These are phyloP conservation scores for Ypsolopha sequella DNA, from an alignment of 2,888 invertebrate species.

Conservation along the genomic window DNA sequence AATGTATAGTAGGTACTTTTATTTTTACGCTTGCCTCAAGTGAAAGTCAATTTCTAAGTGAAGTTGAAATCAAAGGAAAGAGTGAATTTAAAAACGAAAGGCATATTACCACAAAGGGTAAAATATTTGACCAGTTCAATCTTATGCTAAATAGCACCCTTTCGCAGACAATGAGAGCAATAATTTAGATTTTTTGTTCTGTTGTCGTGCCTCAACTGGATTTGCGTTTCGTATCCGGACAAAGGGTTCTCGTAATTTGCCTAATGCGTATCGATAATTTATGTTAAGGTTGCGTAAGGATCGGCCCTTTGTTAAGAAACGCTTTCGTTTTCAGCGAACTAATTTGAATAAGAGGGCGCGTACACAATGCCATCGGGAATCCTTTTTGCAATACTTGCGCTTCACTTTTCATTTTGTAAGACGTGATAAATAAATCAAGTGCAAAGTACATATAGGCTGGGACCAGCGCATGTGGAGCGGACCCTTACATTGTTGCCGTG, in stretches of 20 bases:
- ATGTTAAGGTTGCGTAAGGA: slow-evolving; percentile 55
- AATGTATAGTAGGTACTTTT: slow-evolving; percentile 2
- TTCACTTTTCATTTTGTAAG: slow-evolving; percentile 66
- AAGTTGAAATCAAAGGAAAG: slow-evolving; percentile 1
- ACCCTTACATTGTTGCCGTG: slow-evolving; percentile 41
- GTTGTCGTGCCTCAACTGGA: slow-evolving; percentile 31
- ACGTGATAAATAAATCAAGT: slow-evolving; percentile 65
- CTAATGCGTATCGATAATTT: slow-evolving; percentile 64
- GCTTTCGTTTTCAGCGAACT: slow-evolving; percentile 65
- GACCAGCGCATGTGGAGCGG: slow-evolving; percentile 36
- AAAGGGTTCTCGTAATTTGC: slow-evolving; percentile 48
- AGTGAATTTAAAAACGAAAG: slow-evolving; percentile 31
- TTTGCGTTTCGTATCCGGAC: slow-evolving; percentile 24
- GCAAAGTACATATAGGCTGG: slow-evolving; percentile 49
- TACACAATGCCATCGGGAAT: slow-evolving; percentile 42
- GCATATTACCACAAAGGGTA: slow-evolving; percentile 54
- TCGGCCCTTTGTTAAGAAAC: slow-evolving; percentile 36
- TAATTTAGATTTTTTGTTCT: slow-evolving; percentile 37
- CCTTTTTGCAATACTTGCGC: slow-evolving; percentile 57
- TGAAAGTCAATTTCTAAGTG: slow-evolving; percentile 11
- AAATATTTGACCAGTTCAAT: slow-evolving; percentile 49
- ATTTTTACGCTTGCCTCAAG: slow-evolving; percentile 25
- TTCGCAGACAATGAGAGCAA: slow-evolving; percentile 16
- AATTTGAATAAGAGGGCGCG: slow-evolving; percentile 62
- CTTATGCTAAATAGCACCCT: slow-evolving; percentile 46